These are phyloP conservation scores for Deroptyus accipitrinus DNA, from an alignment of 2,113 vertebrate species.

Conservation along the genomic window DNA sequence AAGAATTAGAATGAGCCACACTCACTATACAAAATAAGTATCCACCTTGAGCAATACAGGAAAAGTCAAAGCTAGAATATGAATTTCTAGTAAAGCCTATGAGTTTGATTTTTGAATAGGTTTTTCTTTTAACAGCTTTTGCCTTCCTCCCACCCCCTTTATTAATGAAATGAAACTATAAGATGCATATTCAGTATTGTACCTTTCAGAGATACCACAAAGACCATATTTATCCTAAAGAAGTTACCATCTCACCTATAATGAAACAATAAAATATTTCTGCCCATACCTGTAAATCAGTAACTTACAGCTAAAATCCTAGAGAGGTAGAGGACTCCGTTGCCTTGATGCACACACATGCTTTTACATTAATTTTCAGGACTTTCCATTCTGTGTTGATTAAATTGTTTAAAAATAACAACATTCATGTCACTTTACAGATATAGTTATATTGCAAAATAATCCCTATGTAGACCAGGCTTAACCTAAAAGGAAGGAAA, in stretches of 20 bases:
- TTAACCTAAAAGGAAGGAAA: neutral
- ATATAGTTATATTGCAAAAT: neutral
- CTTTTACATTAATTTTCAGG: neutral
- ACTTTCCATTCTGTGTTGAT: neutral
- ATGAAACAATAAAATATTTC: neutral
- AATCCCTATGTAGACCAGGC: neutral
- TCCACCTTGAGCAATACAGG: neutral
- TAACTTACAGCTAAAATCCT: neutral
- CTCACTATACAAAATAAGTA: neutral
- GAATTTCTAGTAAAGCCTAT: neutral
- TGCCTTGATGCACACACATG: accelerated
- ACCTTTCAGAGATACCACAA: neutral
- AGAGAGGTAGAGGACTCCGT: neutral
- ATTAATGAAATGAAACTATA: neutral
- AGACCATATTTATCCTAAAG: neutral
- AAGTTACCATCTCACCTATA: neutral
- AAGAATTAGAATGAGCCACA: neutral
- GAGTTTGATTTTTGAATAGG: neutral
- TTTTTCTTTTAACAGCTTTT: neutral
- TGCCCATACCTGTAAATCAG: neutral
- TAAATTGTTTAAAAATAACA: neutral
- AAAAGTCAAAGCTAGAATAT: neutral
- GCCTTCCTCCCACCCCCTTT: neutral
- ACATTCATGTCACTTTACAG: neutral
- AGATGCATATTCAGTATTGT: neutral